phyloP scores from a whole-genome alignment of 1,140 invertebrate genomes.

The Drosophila pectinifera region DNA sequence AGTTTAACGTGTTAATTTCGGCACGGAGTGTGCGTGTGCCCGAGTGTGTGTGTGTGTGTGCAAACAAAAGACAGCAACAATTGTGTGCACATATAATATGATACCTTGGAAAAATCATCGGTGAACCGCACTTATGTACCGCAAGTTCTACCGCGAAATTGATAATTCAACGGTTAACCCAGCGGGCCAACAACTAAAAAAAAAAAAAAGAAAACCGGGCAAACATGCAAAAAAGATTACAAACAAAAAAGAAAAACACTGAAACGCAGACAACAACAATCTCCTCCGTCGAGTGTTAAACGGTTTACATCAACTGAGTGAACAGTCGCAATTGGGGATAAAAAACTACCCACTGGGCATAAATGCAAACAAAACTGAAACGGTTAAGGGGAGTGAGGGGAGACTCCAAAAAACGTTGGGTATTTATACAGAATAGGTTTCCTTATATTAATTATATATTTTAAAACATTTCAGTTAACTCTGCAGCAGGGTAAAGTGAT shows the following conservation, averaged over 20 bases:
- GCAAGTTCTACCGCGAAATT: conserved; percentile 84
- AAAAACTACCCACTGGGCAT: conserved; percentile 19
- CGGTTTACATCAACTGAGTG: conserved; percentile 68
- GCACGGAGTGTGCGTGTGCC: conserved; percentile 15
- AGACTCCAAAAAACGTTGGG: not conserved
- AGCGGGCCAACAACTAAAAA: conserved; percentile 71
- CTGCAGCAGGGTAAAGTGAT: not conserved
- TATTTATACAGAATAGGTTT: not conserved
- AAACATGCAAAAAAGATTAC: conserved; percentile 28
- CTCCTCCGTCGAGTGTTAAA: conserved; percentile 62
- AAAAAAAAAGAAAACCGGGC: conserved; percentile 26
- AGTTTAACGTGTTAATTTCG: conserved; percentile 77
- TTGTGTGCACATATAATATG: conserved; percentile 59
- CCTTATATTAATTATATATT: not conserved
- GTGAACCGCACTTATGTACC: conserved; percentile 84
- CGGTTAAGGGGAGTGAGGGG: not conserved
- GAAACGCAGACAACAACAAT: conserved; percentile 15
- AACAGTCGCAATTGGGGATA: conserved; percentile 22
- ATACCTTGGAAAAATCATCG: conserved; percentile 84
- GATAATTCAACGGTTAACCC: conserved; percentile 85
- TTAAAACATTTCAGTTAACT: not conserved
- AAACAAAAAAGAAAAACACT: conserved; percentile 22
- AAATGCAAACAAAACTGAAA: conserved; percentile 32
- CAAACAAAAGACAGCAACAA: conserved; percentile 46
- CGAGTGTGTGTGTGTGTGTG: conserved; percentile 7